A percentile compares a stretch with the other conserved stretches of the same genome.
These are phyloP conservation scores for Pelecanus crispus DNA, from an alignment of 2,113 vertebrate species.

Conservation along the genomic window DNA sequence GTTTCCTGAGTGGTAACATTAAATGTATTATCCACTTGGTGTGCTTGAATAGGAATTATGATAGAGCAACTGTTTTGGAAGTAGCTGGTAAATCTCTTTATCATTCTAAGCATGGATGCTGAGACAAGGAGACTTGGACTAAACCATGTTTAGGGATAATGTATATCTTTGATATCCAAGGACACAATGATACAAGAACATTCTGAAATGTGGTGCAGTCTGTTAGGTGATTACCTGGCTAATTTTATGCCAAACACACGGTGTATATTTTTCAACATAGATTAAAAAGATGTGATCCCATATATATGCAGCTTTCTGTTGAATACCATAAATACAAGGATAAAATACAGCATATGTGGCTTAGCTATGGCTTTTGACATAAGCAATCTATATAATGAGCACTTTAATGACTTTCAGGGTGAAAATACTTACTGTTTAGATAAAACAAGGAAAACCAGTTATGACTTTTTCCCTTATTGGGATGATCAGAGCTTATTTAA, in stretches of 20 bases:
- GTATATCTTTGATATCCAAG: background rate
- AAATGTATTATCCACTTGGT: background rate
- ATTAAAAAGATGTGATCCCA: background rate
- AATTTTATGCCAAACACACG: background rate
- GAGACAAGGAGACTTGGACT: background rate
- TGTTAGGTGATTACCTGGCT: background rate
- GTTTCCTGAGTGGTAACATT: background rate
- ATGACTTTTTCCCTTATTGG: background rate
- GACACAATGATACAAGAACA: background rate
- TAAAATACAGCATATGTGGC: background rate
- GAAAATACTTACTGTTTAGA: background rate
- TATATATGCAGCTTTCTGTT: background rate
- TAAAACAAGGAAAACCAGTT: background rate
- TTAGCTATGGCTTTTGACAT: background rate
- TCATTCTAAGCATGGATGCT: background rate
- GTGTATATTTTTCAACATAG: background rate
- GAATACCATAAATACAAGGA: background rate
- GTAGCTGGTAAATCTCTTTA: background rate
- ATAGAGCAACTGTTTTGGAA: background rate
- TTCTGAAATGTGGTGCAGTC: background rate
- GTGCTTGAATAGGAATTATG: background rate
- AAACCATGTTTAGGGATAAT: background rate
- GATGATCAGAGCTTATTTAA: background rate
- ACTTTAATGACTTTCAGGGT: background rate
- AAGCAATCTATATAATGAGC: background rate